Base-by-base conservation (phyloP, 1,140 invertebrate genomes). In the Nomia melanderi region DNA sequence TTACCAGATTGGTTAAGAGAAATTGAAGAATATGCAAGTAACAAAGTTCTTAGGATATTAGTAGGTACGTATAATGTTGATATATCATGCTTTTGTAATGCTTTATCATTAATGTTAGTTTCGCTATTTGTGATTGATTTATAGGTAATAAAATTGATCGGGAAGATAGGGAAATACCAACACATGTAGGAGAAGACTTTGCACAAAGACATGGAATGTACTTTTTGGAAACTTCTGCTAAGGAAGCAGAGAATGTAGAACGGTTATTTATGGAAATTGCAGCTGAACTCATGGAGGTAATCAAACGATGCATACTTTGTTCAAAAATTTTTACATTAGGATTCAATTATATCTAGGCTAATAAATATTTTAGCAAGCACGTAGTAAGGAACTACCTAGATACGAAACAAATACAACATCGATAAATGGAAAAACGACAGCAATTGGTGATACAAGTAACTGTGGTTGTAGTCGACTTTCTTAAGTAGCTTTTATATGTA, bases 221-320 rank as follows among this genome's bases (percentile, higher is more conserved):
- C 92, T 98, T 99, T 92, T 95, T 99, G 89, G 98, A 99, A 94
- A 99, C 98, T 31, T 99, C 98, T 39, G 98, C 98, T 17, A 99
- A 99, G 93, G 98, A 99, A 92, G 97, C 98, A 39, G 97, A 98
- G 86, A 99, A 99, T 93, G 98, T 99, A 36, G 98, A 99, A 92
- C 96, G 97, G 92, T 93, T 99, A 66, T 99, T 99, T 92, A 96
- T 97, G 94, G 97, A 98, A 92, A 99, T 99, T 86, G 98, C 98
- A 71, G 96, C 97, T 54, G 97, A 97, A 92, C 93, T 98, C 27
- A 97, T 97, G 94, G 96, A 97, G 94, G 93, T 96, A 94, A 92
- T 64, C 39, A 27, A 56, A 39, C 67, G 65, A 78, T 74, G 11
- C 50, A 62, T 56, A 64, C 9, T 41, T 39, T 64, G 39, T 31